Percentiles rank a stretch among this genome's conserved stretches.
Conservation (phyloP, 2,888 invertebrate species). For the Rugalucina vietnamica region DNA sequence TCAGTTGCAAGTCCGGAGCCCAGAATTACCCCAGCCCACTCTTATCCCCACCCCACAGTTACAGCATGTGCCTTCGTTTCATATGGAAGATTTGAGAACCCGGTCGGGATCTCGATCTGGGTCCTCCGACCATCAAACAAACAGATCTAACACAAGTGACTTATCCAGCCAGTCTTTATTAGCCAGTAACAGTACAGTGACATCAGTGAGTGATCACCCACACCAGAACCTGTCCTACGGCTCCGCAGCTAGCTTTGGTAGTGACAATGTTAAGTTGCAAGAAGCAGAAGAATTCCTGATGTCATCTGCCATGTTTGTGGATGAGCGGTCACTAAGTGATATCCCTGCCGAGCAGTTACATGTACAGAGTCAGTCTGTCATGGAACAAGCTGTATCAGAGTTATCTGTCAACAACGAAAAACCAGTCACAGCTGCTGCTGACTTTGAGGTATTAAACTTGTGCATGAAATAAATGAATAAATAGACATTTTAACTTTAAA, state of each 20-base stretch:
- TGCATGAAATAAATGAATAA: too few species aligned
- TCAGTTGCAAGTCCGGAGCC: constrained; percentile 64
- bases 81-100: constrained; percentile 58
- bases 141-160: constrained; percentile 58
- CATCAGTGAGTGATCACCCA: constrained; percentile 43
- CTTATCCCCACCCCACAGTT: constrained; percentile 52
- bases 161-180: constrained; percentile 52
- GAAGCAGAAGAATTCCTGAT: constrained; percentile 65
- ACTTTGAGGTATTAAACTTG: too few species aligned
- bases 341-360: constrained; percentile 39
- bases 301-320: constrained; percentile 67
- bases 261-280: constrained; percentile 38
- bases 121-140: constrained; percentile 56
- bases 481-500: constrained; percentile 15
- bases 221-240: constrained; percentile 43
- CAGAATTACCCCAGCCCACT: constrained; percentile 40
- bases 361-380: constrained; percentile 41
- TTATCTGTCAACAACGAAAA: constrained; percentile 31
- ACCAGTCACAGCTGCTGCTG: constrained; percentile 22
- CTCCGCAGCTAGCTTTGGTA: constrained; percentile 47
- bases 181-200: constrained; percentile 57
- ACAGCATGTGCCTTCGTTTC: constrained; percentile 60
- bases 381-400: constrained; percentile 37
- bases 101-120: constrained; percentile 51
- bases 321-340: constrained; percentile 52